phyloP scores from a whole-genome alignment of 2,797 vertebrate genomes.

The Falco peregrinus region DNA sequence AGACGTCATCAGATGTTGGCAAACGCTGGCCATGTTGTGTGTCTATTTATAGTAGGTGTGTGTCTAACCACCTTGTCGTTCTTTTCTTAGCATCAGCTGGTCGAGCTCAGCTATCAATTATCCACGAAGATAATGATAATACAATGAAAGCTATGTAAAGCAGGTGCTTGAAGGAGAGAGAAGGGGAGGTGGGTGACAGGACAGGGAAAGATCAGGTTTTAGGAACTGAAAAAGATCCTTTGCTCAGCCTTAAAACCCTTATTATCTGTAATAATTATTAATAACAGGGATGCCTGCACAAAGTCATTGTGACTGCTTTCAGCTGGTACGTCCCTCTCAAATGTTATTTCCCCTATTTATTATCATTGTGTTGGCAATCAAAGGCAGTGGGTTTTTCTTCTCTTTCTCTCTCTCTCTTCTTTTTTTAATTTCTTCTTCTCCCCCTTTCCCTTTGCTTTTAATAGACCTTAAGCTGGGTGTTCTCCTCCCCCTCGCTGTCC shows the following conservation, averaged over 20 bases:
- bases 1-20: conserved; percentile 68
- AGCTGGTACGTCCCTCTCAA: not conserved
- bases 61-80: conserved; percentile 73
- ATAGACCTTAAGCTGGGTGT: not conserved
- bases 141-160: conserved; percentile 68
- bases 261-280: conserved; percentile 51
- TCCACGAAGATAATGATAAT: conserved; percentile 75
- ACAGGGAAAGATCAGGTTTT: not conserved
- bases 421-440: accelerated
- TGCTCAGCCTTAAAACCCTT: conserved; percentile 26
- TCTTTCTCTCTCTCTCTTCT: not conserved
- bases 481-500: not conserved
- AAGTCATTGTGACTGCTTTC: conserved; percentile 38
- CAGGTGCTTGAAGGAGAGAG: conserved; percentile 59
- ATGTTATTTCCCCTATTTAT: conserved; percentile 35
- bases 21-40: conserved; percentile 71
- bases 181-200: not conserved
- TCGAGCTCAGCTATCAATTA: conserved; percentile 77
- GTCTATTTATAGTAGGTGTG: conserved; percentile 79
- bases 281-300: conserved; percentile 17
- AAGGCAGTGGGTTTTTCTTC: not conserved
- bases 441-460: not conserved
- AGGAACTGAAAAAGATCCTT: not conserved
- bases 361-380: conserved; percentile 48
- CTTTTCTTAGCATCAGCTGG: conserved; percentile 79